Evolutionary conservation across 2,888 invertebrate species (phyloP).

Genomic region (Tetramorium bicarinatum): DNA sequence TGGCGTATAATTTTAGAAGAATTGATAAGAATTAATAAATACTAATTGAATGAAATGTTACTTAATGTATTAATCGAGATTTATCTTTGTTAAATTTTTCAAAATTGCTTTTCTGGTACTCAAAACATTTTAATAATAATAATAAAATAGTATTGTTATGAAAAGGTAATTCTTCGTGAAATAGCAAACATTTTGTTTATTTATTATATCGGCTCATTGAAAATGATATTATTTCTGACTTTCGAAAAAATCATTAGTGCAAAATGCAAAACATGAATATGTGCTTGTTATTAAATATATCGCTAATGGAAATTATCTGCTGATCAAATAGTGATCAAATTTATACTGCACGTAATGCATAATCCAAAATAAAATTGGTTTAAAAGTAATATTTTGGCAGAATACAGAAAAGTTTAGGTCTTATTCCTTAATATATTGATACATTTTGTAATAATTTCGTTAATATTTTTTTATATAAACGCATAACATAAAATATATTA

Average conservation of each 20-base stretch:
- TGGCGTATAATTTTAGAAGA: background rate
- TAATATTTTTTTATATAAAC: background rate
- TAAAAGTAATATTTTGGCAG: background rate
- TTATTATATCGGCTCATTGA: background rate
- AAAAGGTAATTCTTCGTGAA: background rate
- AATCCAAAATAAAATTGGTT: constrained; percentile 6
- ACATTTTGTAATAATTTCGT: background rate
- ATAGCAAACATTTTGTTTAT: background rate
- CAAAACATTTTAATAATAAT: background rate
- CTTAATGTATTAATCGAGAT: background rate
- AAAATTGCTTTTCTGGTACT: background rate
- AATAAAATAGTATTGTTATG: background rate
- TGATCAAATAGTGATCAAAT: background rate
- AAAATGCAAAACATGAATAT: constrained; percentile 12
- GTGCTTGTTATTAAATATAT: background rate
- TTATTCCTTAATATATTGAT: background rate
- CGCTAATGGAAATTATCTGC: background rate
- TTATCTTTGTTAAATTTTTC: background rate
- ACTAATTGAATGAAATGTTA: background rate
- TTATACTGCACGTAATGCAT: background rate
- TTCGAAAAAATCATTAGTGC: background rate
- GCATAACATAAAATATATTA: background rate
- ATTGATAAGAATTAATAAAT: background rate
- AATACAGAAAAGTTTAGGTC: background rate
- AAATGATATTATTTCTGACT: background rate